Base-by-base conservation (phyloP, 2,797 vertebrate species). In the Myioborus miniatus region DNA sequence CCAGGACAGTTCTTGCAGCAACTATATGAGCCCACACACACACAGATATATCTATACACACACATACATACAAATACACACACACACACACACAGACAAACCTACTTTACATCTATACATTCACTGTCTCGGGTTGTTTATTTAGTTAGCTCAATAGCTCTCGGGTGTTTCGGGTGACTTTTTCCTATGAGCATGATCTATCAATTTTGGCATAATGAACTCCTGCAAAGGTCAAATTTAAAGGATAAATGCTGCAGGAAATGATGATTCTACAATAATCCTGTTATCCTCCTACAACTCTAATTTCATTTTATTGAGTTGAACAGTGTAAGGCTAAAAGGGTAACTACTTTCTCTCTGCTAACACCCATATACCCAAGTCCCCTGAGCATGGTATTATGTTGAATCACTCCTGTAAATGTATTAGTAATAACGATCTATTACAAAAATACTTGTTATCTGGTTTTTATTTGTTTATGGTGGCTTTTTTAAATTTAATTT, bases 291-390 rank as follows among this genome's bases (percentile, higher is more conserved):
- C 79, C 95, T 85, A 95, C 90, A 91, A 70, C 37, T 97, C 85
- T 96, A 97, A 97, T 97, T 97, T 97, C 69, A 90, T 96, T 97
- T 96, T 95, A 96, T 87, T 96, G 96, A 97, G 90, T 95, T 93
- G 84, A 96, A 96, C 83, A 79, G 58, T 56, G 69, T 81, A 68
- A 93, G 84, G 82, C 89, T 97, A 93, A 97, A 97, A 97, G 95
- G 89, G 90, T 88, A 97, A 97, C 77, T 94, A 59, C 76, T 76
- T 97, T 88, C 67, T 88, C 53, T 90, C 55, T 60, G n/a, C 69
- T 82, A 94, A 79, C 46, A 83, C 67, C 59, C 75, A 39, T 91
- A 58, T n/a, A 91, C 46, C 37, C n/a, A 47, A 47, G 23, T 93
- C 67, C 49, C 36, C 27, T 65, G 91, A 94, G 67, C 21, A 69